Conservation (phyloP, 1,140 invertebrate species). For the Oscheius sp. region DNA sequence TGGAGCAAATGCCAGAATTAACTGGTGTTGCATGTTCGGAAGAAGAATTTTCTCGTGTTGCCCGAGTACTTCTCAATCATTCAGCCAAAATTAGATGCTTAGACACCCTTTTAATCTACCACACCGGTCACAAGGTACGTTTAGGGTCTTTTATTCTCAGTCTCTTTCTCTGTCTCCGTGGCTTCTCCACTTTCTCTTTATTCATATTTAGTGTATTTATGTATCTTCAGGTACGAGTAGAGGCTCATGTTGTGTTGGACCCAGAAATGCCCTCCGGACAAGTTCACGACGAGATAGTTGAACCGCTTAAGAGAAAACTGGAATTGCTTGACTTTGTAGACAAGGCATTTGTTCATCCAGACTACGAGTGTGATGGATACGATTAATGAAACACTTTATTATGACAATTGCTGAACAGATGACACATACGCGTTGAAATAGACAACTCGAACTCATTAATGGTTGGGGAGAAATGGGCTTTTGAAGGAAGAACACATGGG, state of each 20-base stretch:
- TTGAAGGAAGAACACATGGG: too few species aligned
- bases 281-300: slow-evolving; percentile 26
- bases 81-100: slow-evolving; percentile 14
- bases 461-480: too few species aligned
- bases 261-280: not conserved
- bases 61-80: slow-evolving; percentile 6
- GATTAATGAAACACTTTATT: too few species aligned
- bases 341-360: slow-evolving; percentile 13
- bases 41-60: slow-evolving; percentile 13
- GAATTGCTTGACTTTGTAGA: slow-evolving; percentile 11
- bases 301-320: slow-evolving; percentile 24
- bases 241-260: slow-evolving; percentile 22
- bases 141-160: not conserved
- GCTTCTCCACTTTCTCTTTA: not conserved
- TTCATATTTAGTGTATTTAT: not conserved
- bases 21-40: not conserved
- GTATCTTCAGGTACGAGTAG: slow-evolving; percentile 1
- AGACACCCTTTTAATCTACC: slow-evolving; percentile 17
- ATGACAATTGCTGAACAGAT: too few species aligned
- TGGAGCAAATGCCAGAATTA: slow-evolving; percentile 10
- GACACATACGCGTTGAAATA: too few species aligned
- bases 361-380: slow-evolving; percentile 30
- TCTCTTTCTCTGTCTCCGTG: not conserved
- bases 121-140: slow-evolving; percentile 20
- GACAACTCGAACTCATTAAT: too few species aligned